Base-by-base conservation (phyloP, 2,797 vertebrate genomes). In the Hyperoplus lanceolatus region DNA sequence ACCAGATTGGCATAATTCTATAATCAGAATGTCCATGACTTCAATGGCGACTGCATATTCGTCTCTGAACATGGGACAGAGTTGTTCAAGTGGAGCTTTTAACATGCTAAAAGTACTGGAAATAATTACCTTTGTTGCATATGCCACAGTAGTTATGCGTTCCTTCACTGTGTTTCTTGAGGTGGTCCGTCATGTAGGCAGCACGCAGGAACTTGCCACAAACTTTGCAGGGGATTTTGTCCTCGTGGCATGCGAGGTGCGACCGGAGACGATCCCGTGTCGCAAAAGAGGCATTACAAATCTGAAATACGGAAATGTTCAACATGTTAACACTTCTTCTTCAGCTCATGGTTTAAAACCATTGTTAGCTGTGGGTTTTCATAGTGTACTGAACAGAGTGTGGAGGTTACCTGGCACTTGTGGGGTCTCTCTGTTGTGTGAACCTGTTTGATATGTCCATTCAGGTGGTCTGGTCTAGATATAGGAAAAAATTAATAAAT, bases 381-480 rank as follows among this genome's bases (percentile, higher is more conserved):
- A 21, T 39, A 4, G 55, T 36, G 0, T 8, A 12, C 29, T 4
- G 14, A 12, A 12, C 14, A 10, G 10, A 61, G 61, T 13, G 3
- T 69, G 10, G 70, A 38, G 21, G 92, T 95, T 96, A 99, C 98
- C 98, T 99, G 98, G 96, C 98, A 99, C 94, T 99, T 99, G 96
- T 99, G 98, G 93, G 98, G 98, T 96, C 98, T 97, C 94, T 99
- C 98, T 86, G 98, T 98, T 73, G 98, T 99, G 90, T 99, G 98
- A 92, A 99, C 98, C 93, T 99, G 98, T 94, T 99, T 99, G 94
- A 99, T 99, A 90, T 99, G 98, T 94, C 98, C 98, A 8, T 99
- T 99, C 92, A 99, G 94, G 89, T 99, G 98, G 90, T 99, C 98
- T 46, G 98, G 98, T 95, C 98, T 99, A 92, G 68, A 94, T 29